phyloP scores from a whole-genome alignment of 2,797 vertebrate species.

The Neosalanx taihuensis region DNA sequence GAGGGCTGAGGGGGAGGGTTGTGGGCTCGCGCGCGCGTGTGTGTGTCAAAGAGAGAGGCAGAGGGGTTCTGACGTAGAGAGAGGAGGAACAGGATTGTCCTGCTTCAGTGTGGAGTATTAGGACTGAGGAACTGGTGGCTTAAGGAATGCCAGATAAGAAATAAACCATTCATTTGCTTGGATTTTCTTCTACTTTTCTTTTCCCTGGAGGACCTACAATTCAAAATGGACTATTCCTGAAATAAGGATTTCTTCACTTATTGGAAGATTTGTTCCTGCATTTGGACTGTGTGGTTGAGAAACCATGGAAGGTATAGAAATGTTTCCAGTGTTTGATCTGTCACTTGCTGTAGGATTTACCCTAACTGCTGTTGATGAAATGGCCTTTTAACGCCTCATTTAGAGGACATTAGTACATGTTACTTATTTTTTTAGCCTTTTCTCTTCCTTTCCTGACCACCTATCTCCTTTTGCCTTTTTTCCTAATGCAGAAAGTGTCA shows the following conservation, averaged over 20 bases:
- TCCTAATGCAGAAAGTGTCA: conserved; percentile 39
- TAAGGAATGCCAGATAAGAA: conserved; percentile 56
- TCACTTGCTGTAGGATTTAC: conserved; percentile 40
- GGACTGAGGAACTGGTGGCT: conserved; percentile 60
- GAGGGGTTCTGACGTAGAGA: conserved; percentile 51
- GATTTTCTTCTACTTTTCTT: conserved; percentile 35
- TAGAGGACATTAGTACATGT: conserved; percentile 57
- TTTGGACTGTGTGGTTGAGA: conserved; percentile 33
- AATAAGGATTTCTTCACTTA: not conserved
- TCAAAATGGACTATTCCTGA: conserved; percentile 55
- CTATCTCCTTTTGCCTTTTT: conserved; percentile 31
- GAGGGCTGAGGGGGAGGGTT: conserved; percentile 61
- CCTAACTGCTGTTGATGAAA: conserved; percentile 60
- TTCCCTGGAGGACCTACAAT: conserved; percentile 42
- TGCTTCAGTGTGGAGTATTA: conserved; percentile 77
- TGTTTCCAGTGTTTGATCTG: conserved; percentile 37
- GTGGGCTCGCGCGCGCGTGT: conserved; percentile 38
- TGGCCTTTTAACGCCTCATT: conserved; percentile 68
- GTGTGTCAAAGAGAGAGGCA: conserved; percentile 42
- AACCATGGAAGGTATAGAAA: conserved; percentile 67
- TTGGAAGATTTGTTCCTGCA: conserved; percentile 54
- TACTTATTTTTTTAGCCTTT: conserved; percentile 50
- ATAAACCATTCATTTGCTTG: conserved; percentile 43
- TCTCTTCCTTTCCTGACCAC: not conserved
- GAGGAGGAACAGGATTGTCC: conserved; percentile 75